phyloP scores from a whole-genome alignment of 1,140 invertebrate species.

The Anastrepha obliqua region DNA sequence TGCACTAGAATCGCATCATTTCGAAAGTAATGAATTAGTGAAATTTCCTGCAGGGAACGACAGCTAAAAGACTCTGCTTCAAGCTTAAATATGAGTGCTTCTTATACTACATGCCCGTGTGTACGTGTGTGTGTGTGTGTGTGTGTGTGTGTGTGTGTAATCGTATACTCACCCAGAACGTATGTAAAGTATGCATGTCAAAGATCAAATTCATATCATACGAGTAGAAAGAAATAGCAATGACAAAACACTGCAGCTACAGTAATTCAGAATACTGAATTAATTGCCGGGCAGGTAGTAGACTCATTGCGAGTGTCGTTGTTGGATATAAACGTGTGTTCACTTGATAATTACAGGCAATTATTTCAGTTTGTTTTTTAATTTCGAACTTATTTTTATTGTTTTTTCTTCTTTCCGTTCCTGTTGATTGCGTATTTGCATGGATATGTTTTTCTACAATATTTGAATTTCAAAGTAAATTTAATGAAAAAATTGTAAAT shows the following conservation, averaged over 20 bases:
- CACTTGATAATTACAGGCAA: slow-evolving; percentile 27
- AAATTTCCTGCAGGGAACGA: no score
- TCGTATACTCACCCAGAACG: neutral
- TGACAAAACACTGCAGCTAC: slow-evolving; percentile 30
- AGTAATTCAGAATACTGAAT: slow-evolving; percentile 40
- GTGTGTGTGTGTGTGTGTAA: neutral
- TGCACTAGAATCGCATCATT: no score
- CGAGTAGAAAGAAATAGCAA: slow-evolving; percentile 45
- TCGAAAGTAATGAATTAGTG: no score
- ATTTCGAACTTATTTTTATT: slow-evolving; percentile 19
- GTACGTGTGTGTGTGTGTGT: neutral
- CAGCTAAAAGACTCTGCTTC: no score
- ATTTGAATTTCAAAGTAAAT: slow-evolving; percentile 28
- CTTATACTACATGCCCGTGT: neutral
- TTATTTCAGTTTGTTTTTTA: slow-evolving; percentile 31
- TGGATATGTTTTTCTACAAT: neutral
- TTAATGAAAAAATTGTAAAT: neutral
- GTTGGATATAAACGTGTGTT: slow-evolving; percentile 36
- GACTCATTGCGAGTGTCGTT: slow-evolving; percentile 45
- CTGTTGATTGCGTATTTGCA: slow-evolving; percentile 53
- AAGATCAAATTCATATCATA: slow-evolving; percentile 58
- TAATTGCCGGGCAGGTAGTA: slow-evolving; percentile 38
- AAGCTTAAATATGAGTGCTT: no score
- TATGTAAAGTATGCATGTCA: slow-evolving; percentile 57
- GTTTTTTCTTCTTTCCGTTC: slow-evolving; percentile 44